phyloP scores from a whole-genome alignment of 2,888 invertebrate genomes.

The Itoplectis maculator region DNA sequence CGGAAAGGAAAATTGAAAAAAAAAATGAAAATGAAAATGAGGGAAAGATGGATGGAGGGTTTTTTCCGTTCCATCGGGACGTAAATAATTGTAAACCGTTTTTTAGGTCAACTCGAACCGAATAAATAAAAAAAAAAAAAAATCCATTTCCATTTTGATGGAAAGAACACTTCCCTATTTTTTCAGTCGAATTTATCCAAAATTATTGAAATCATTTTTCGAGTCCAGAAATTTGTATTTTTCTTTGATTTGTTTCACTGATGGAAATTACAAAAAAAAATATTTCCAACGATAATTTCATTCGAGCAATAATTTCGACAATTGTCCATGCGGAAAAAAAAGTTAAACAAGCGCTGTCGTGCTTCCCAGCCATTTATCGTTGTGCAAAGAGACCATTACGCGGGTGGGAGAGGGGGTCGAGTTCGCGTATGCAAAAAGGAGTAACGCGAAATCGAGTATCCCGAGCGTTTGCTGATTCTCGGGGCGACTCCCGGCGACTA shows the following conservation, averaged over 20 bases:
- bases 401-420: background rate
- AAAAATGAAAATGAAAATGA: no score
- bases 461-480: conserved; percentile 52
- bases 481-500: conserved; percentile 36
- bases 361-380: background rate
- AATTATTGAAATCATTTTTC: no score
- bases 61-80: no score
- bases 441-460: conserved; percentile 45
- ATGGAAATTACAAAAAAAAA: background rate
- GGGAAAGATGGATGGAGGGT: no score
- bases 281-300: background rate
- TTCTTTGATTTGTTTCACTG: background rate
- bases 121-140: no score
- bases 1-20: no score
- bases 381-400: conserved; percentile 3
- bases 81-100: no score
- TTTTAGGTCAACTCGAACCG: no score
- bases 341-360: background rate
- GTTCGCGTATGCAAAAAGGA: conserved; percentile 34
- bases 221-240: no score
- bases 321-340: conserved; percentile 9
- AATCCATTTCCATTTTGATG: no score
- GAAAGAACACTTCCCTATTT: no score
- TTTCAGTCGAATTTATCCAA: no score
- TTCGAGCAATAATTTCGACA: background rate